Evolutionary conservation across 2,797 vertebrate species (phyloP), one percentile per base, ranked within the genome.

Genomic region (Myotis pilosus): DNA sequence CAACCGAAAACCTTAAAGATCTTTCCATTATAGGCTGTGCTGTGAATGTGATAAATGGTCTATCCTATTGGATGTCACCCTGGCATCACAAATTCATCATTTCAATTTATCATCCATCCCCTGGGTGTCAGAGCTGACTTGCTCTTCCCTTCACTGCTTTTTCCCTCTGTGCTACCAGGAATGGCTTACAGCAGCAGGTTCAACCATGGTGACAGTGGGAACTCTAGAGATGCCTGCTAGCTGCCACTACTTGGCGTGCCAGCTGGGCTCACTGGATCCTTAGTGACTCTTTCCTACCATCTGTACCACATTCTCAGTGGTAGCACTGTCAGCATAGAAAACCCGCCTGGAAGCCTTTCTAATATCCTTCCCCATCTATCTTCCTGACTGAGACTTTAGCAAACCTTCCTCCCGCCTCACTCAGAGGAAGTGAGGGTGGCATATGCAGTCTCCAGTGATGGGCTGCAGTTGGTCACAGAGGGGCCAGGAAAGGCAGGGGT

Each of bases 181-280:
- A 57, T 4, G 25, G 75, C 36, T 81, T 51, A 4, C 1, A 38
- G 71, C 62, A 60, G 53, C 28, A 4, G 36, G 51, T 38, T 51
- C 55, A 22, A 12, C 51, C 6, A 2, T 1, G 17, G 23, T 11
- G 19, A 12, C 2, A 1, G 2, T 4, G 47, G 62, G 36, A 38
- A 7, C 30, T 5, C 3, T 11, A n/a, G 22, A 28, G 16, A 3
- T 0, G 15, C 5, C n/a, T 3, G 30, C 10, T 57, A 3, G 38
- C 20, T 13, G 10, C 1, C 13, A 13, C 0, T 20, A 1, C 0
- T 1, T 8, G 28, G 44, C 2, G 1, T 0, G 0, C 1, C 33
- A 19, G 28, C 36, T 1, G 0, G 30, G 22, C 22, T 84, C 38
- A 0, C 19, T 0, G 4, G 2, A 30, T 71, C 44, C 57, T 25